Conservation (phyloP, 2,113 vertebrate genomes). For the Paracanthobrama guichenoti region DNA sequence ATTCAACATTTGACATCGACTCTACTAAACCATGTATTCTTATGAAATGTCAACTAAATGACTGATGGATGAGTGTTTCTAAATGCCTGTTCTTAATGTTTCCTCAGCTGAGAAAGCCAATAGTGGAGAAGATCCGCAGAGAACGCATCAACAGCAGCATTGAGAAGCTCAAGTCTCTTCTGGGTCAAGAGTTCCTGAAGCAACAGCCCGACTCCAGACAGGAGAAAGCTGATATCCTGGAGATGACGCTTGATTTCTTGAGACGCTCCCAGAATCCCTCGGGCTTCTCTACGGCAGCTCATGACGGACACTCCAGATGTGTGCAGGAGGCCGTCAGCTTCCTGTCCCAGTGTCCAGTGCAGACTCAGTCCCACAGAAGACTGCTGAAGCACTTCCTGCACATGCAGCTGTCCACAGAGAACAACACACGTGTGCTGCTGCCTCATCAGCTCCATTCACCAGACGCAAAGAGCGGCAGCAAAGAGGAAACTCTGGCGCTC, state of each 20-base stretch:
- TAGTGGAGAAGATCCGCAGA: slow-evolving; percentile 61
- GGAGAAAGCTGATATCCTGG: slow-evolving; percentile 63
- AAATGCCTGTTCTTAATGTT: slow-evolving; percentile 28
- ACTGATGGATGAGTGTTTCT: slow-evolving; percentile 4
- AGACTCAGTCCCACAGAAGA: slow-evolving; percentile 47
- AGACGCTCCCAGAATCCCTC: slow-evolving; percentile 50
- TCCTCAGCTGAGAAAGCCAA: slow-evolving; percentile 72
- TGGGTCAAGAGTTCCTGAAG: slow-evolving; percentile 56
- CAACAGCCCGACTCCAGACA: slow-evolving; percentile 59
- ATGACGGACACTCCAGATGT: slow-evolving; percentile 55
- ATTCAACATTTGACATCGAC: neutral
- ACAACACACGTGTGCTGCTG: slow-evolving; percentile 8
- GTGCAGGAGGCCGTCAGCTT: slow-evolving; percentile 57
- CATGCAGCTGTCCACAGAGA: slow-evolving; percentile 12
- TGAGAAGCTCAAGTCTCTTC: slow-evolving; percentile 61
- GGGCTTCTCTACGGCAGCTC: slow-evolving; percentile 52
- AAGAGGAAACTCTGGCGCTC: slow-evolving; percentile 52
- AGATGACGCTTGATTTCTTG: slow-evolving; percentile 57
- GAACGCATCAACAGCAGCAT: slow-evolving; percentile 66
- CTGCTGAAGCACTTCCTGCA: slow-evolving; percentile 51
- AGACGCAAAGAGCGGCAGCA: slow-evolving; percentile 54
- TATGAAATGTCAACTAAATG: neutral
- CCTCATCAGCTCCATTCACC: slow-evolving; percentile 34
- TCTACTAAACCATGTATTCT: neutral
- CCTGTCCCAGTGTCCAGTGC: slow-evolving; percentile 45